phyloP scores from a whole-genome alignment of 1,140 invertebrate species.

The Oryzaephilus surinamensis region DNA sequence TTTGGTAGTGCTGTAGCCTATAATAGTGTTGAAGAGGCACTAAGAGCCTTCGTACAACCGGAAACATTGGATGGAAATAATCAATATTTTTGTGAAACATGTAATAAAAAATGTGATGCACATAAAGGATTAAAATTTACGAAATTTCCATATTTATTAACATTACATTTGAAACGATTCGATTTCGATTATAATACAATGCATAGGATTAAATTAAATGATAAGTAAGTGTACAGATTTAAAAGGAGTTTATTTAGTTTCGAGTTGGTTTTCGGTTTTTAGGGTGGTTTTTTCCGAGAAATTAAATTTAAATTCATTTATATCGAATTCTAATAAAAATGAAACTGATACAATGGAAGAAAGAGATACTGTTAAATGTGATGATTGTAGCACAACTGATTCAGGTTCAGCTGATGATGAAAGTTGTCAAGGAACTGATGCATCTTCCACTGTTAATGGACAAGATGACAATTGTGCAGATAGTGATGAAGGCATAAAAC shows the following conservation, averaged over 20 bases:
- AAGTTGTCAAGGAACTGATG: conserved; percentile 39
- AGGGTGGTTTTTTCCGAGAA: conserved; percentile 79
- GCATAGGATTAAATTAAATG: conserved; percentile 83
- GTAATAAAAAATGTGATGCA: conserved; percentile 81
- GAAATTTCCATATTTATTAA: conserved; percentile 80
- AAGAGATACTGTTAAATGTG: conserved; percentile 38
- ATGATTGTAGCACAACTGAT: conserved; percentile 61
- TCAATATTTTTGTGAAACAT: conserved; percentile 84
- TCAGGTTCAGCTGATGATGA: conserved; percentile 59
- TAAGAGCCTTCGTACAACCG: conserved; percentile 75
- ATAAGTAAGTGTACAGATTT: conserved; percentile 53
- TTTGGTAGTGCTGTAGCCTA: conserved; percentile 72
- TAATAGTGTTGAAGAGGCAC: conserved; percentile 75
- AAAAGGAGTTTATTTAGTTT: conserved; percentile 5
- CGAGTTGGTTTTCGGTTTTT: conserved; percentile 30
- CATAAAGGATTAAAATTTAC: conserved; percentile 86
- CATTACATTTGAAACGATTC: conserved; percentile 81
- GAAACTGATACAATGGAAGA: conserved; percentile 38
- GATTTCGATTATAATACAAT: conserved; percentile 84
- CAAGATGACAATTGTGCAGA: conserved; percentile 36
- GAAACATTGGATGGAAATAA: conserved; percentile 80
- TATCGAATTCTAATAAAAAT: conserved; percentile 38
- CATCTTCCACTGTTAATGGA: conserved; percentile 29
- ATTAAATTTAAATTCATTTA: conserved; percentile 71
- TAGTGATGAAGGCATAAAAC: conserved; percentile 48